These are phyloP conservation scores for Tor tambroides DNA, from an alignment of 2,113 vertebrate species.

Conservation along the genomic window DNA sequence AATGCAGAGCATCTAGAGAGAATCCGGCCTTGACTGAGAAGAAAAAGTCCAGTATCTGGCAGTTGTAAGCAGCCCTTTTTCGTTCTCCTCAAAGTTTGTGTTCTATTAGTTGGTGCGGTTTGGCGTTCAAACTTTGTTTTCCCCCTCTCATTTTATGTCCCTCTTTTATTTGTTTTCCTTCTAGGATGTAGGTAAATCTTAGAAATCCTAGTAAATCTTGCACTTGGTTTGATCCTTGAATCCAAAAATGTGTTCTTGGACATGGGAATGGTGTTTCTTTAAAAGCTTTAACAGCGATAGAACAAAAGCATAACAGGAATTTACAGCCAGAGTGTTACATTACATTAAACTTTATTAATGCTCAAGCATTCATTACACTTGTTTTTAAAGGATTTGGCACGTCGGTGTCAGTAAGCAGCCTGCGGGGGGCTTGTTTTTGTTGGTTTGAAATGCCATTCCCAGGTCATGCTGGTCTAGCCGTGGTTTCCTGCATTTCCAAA, in stretches of 20 bases:
- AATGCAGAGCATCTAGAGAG: slow-evolving; percentile 90
- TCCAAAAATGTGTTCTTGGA: slow-evolving; percentile 58
- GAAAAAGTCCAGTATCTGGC: slow-evolving; percentile 98
- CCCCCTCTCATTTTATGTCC: slow-evolving; percentile 42
- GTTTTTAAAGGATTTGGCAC: neutral
- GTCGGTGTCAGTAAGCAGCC: neutral
- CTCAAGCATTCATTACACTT: slow-evolving; percentile 9
- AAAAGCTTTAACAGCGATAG: slow-evolving; percentile 1
- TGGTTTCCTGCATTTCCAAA: slow-evolving; percentile 32
- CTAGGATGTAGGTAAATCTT: slow-evolving; percentile 80
- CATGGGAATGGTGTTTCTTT: slow-evolving; percentile 48
- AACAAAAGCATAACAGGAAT: neutral
- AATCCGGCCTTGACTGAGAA: slow-evolving; percentile 93
- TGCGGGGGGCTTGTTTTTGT: neutral
- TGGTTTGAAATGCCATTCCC: slow-evolving; percentile 25
- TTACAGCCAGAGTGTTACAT: slow-evolving; percentile 21
- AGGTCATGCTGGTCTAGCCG: slow-evolving; percentile 55
- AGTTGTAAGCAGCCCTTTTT: slow-evolving; percentile 87
- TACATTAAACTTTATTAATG: neutral
- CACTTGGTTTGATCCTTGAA: slow-evolving; percentile 50
- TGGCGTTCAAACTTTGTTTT: slow-evolving; percentile 38
- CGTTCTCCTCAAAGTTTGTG: slow-evolving; percentile 18
- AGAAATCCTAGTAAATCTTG: slow-evolving; percentile 53
- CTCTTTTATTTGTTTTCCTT: slow-evolving; percentile 58
- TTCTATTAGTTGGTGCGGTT: neutral